Evolutionary conservation across 2,888 invertebrate genomes (phyloP), one percentile per base, ranked within the genome.

Genomic region (Strigamia crassipes): DNA sequence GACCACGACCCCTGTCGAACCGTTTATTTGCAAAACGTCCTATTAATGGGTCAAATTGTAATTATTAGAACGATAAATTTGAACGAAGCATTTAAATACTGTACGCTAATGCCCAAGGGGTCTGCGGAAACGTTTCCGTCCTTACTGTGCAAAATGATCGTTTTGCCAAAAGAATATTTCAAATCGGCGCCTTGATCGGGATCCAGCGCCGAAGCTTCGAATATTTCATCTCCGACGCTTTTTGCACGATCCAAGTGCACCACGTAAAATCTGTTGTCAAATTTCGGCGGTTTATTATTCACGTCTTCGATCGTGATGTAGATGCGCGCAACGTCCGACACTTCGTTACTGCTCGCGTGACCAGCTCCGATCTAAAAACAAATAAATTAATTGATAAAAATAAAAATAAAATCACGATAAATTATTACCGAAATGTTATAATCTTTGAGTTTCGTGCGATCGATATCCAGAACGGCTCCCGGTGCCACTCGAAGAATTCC

Each of bases 401-500:
- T 46, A 3, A 13, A 46, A 46, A 46, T 46, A 46, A 51, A n/a
- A 51, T 51, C 1, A 51, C 15, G 4, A 2, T 10, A 8, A 42
- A 6, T 42, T 2, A 9, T 51, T 51, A 51, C 51, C 4, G 51
- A n/a, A 4, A 51, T 51, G n/a, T 51, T 51, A n/a, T 51, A 51
- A n/a, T 51, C n/a, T 51, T 51, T 51, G 18, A 34, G n/a, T 38
- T 80, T 77, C 12, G 82, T 34, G 21, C 15, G 38, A 46, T 84
- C 83, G 2, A 93, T 89, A 86, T 94, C 94, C 79, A 94, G 88
- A 82, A 91, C 91, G 0, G 93, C 93, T 84, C 93, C 94, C 84
- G 91, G 51, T 41, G 85, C 85, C 12, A 88, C 85, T 9, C 82
- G 84, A 2, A 88, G 84, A n/a, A 84, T 82, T 8, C 88, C 88